Conservation (phyloP, 2,113 vertebrate species). For the Xiphophorus hellerii region DNA sequence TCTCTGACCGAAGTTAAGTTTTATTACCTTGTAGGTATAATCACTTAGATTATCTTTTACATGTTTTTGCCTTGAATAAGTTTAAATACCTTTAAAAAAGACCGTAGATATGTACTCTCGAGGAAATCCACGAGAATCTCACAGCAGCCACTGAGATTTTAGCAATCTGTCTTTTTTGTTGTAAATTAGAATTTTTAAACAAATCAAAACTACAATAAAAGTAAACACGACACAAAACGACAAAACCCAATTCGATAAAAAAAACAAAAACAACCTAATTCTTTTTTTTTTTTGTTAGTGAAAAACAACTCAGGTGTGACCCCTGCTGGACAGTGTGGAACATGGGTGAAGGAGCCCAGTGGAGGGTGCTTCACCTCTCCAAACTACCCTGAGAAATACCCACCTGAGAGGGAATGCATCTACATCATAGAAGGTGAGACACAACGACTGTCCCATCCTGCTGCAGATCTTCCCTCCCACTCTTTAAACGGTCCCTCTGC, state of each 20-base stretch:
- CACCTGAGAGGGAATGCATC: slow-evolving; percentile 92
- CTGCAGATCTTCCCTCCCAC: background rate
- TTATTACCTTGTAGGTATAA: too few species aligned
- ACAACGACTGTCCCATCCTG: background rate
- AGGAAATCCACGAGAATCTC: too few species aligned
- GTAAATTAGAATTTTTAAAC: too few species aligned
- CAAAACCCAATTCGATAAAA: background rate
- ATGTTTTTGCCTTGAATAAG: too few species aligned
- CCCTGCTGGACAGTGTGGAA: slow-evolving; percentile 90
- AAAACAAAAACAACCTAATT: background rate
- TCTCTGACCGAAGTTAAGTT: too few species aligned
- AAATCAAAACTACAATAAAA: too few species aligned
- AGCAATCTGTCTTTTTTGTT: too few species aligned
- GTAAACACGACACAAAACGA: background rate
- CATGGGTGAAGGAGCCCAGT: slow-evolving; percentile 91
- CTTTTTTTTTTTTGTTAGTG: slow-evolving; percentile 71
- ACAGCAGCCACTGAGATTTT: too few species aligned
- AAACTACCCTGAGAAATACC: slow-evolving; percentile 97
- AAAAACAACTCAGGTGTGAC: slow-evolving; percentile 90
- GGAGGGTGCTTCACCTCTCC: slow-evolving; percentile 96
- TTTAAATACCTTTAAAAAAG: too few species aligned
- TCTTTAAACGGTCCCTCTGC: background rate
- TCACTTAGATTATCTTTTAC: too few species aligned
- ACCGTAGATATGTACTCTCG: too few species aligned
- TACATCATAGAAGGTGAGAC: slow-evolving; percentile 97